Evolutionary conservation across 2,113 vertebrate species (phyloP).

Genomic region (Noturus placidus): DNA sequence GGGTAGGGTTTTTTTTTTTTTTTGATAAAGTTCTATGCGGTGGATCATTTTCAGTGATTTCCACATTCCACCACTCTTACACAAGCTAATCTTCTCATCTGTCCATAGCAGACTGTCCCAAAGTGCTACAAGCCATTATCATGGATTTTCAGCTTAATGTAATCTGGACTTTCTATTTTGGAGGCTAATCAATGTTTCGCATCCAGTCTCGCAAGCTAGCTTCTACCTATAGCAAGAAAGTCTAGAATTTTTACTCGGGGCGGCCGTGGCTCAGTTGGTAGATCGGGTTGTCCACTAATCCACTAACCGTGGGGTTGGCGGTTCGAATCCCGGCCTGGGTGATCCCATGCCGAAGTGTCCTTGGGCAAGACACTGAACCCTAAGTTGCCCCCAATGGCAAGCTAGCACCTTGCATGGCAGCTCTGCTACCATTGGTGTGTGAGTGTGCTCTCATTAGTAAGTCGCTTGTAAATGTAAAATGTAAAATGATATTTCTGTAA

Average conservation of each 20-base stretch:
- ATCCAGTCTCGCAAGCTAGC: not conserved
- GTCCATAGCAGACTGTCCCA: not conserved
- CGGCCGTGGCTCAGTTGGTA: too few species aligned
- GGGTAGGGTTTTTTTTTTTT: not conserved
- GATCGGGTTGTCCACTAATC: too few species aligned
- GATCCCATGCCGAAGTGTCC: too few species aligned
- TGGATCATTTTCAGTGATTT: not conserved
- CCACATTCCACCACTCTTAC: not conserved
- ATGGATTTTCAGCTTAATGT: not conserved
- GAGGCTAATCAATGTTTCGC: conserved; percentile 9
- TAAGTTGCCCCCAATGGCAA: too few species aligned
- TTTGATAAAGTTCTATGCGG: not conserved
- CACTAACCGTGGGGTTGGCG: too few species aligned
- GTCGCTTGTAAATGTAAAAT: too few species aligned
- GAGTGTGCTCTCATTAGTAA: too few species aligned
- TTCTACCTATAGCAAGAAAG: not conserved
- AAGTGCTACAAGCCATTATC: not conserved
- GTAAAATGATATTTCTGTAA: too few species aligned
- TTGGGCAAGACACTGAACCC: too few species aligned
- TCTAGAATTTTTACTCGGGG: not conserved
- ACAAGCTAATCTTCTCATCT: conserved; percentile 9
- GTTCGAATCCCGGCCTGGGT: too few species aligned
- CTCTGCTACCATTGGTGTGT: too few species aligned
- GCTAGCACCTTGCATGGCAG: too few species aligned
- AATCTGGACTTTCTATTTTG: conserved; percentile 15